Percentiles rank a stretch among this genome's conserved stretches.
These are phyloP conservation scores for Daboia siamensis DNA, from an alignment of 2,113 vertebrate species.

Conservation along the genomic window DNA sequence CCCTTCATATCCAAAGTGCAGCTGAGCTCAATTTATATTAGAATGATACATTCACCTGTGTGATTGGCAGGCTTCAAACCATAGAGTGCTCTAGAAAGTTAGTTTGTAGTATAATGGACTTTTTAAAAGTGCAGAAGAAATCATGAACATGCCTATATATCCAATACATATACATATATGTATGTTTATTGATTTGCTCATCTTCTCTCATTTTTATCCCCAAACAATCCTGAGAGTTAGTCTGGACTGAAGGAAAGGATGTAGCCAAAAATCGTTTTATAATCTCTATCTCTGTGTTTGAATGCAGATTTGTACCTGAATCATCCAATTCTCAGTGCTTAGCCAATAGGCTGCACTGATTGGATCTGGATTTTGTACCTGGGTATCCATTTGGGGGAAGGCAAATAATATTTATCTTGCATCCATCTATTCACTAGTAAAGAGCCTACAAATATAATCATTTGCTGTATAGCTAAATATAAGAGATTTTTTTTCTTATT, in stretches of 20 bases:
- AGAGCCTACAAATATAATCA: not conserved
- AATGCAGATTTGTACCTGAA: not conserved
- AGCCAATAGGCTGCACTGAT: not conserved
- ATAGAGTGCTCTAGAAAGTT: not conserved
- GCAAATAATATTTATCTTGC: not conserved
- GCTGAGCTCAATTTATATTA: not conserved
- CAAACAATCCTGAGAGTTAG: not conserved
- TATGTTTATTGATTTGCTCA: not conserved
- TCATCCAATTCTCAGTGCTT: not conserved
- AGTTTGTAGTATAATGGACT: not conserved
- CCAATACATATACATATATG: not conserved
- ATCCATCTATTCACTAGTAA: not conserved
- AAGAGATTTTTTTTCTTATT: not conserved
- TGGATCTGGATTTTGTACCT: not conserved
- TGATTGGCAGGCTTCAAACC: not conserved
- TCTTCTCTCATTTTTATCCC: not conserved
- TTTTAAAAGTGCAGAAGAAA: not conserved
- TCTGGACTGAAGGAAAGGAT: not conserved
- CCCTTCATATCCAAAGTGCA: not conserved
- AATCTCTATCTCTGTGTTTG: not conserved
- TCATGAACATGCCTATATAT: not conserved
- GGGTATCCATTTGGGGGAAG: not conserved
- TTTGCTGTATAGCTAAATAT: not conserved
- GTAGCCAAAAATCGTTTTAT: not conserved
- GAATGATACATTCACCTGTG: not conserved